These are phyloP conservation scores for Dicyrtomina minuta DNA, from an alignment of 2,888 invertebrate species.

Conservation along the genomic window DNA sequence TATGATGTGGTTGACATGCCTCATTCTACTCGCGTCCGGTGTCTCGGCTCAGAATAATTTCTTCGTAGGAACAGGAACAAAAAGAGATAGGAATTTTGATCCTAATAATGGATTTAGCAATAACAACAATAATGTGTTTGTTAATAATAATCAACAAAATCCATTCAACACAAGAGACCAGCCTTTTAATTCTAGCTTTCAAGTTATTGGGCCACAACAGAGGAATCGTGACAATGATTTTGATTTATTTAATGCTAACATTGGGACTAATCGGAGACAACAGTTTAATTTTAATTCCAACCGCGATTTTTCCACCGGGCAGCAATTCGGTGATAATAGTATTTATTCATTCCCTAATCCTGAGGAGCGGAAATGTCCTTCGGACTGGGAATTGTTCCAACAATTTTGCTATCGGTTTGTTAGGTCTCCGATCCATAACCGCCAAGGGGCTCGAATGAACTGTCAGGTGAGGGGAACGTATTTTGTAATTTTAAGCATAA, in stretches of 20 bases:
- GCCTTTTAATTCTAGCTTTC: not conserved
- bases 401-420: conserved; percentile 87
- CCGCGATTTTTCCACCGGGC: not conserved
- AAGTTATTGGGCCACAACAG: not conserved
- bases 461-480: conserved; percentile 67
- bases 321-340: conserved; percentile 12
- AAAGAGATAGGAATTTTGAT: conserved; percentile 5
- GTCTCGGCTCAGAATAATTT: conserved; percentile 17
- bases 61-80: not conserved
- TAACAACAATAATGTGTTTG: not conserved
- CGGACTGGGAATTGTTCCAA: conserved; percentile 79
- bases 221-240: not conserved
- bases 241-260: not conserved
- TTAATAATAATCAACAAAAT: not conserved
- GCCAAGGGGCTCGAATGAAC: conserved; percentile 77
- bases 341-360: conserved; percentile 14
- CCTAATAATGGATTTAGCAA: not conserved
- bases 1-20: too few relatives aligned
- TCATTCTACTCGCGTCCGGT: not conserved
- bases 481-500: too few relatives aligned
- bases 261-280: not conserved
- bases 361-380: conserved; percentile 67
- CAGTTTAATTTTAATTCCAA: conserved; percentile 11
- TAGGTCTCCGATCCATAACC: conserved; percentile 77
- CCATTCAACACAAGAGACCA: conserved; percentile 5